A percentile compares a stretch with the other conserved stretches of the same genome.
These are phyloP conservation scores for Notodonta dromedarius DNA, from an alignment of 2,888 invertebrate species.

Conservation along the genomic window DNA sequence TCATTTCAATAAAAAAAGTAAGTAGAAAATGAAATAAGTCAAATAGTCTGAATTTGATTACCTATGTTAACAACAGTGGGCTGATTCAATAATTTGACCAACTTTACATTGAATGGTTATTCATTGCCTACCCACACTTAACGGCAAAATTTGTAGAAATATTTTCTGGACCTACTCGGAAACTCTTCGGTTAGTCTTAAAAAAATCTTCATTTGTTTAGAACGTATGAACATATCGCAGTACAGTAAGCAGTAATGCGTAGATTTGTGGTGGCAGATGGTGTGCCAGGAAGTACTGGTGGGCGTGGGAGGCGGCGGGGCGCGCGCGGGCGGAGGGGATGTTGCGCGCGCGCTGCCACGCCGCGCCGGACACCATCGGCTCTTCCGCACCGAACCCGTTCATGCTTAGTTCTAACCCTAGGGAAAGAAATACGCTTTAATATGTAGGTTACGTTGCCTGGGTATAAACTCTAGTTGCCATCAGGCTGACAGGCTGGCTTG, in stretches of 20 bases:
- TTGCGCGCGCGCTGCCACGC: slow-evolving; percentile 76
- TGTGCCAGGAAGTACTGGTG: slow-evolving; percentile 67
- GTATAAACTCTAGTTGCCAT: no score
- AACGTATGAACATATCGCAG: slow-evolving; percentile 65
- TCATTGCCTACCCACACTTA: no score
- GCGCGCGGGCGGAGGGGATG: slow-evolving; percentile 49
- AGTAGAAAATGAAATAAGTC: no score
- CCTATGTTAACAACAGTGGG: background rate
- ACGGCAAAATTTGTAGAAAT: no score
- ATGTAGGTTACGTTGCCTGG: slow-evolving; percentile 9
- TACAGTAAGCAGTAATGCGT: slow-evolving; percentile 62
- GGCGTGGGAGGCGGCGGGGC: slow-evolving; percentile 68
- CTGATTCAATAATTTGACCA: background rate
- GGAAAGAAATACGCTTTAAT: background rate
- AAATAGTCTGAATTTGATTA: no score
- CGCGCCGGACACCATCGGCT: slow-evolving; percentile 78
- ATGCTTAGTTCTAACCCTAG: slow-evolving; percentile 73
- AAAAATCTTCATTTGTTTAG: slow-evolving; percentile 33
- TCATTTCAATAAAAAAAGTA: no score
- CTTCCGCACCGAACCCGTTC: slow-evolving; percentile 72
- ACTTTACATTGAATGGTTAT: no score
- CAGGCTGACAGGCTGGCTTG: no score
- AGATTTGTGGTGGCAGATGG: slow-evolving; percentile 67
- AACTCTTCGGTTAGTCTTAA: background rate
- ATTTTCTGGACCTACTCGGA: no score